Base-by-base conservation (phyloP, 37 sponge, comb jelly and placozoan species). In the Sycon ciliatum region DNA sequence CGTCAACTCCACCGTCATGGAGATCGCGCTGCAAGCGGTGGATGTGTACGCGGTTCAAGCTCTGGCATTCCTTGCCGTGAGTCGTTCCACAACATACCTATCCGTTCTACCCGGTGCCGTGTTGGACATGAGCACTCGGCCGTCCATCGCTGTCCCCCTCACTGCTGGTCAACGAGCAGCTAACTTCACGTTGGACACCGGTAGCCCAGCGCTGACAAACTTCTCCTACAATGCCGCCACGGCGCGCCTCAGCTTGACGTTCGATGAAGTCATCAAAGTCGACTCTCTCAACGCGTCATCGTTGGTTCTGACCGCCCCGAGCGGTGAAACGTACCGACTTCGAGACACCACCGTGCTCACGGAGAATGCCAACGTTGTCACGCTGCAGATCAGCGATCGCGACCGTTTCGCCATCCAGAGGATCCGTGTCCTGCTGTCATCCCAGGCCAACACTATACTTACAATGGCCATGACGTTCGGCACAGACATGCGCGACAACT, bases 171-270 rank as follows among this genome's bases (percentile, higher is more conserved):
- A 82, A 32, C 36, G 26, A 28, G 87, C 79, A 4, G 13, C 62
- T 9, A 23, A 49, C n/a, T 83, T 77, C 56, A 79, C 49, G n/a
- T 27, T 29, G n/a, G 93, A 92, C 57, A 79, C 76, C 2, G 84
- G 80, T 58, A n/a, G 65, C 6, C 88, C 93, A 22, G 24, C 32
- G 29, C 71, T 92, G 13, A 46, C 57, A 28, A 79, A 67, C 46
- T 92, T 83, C 67, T 79, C 83, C n/a, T 53, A 87, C 4, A 79
- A 92, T 68, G 70, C 87, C 78, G 71, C 84, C 68, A 72, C 79
- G 38, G 76, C 78, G 28, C 71, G 58, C 16, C 46, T 92, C 27
- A 82, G 49, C 5, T 70, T 92, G 22, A 75, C 80, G 2, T 92
- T 92, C 76, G 68, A 73, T 83, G 88, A 92, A 73, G 76, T 69